Base-by-base conservation (phyloP, 2,888 invertebrate species). In the Crocallis elinguaria region DNA sequence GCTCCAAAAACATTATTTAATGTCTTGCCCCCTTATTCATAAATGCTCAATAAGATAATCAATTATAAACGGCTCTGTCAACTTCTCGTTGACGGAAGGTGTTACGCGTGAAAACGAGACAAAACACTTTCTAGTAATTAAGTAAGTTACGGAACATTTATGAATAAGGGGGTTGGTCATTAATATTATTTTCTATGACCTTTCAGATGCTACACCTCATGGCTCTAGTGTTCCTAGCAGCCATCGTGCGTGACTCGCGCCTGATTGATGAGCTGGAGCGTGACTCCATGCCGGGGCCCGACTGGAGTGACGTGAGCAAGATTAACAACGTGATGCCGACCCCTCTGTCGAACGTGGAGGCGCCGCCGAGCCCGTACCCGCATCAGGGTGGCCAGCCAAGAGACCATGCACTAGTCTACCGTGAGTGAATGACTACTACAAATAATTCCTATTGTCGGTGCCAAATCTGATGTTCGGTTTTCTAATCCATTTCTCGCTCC, bases 241-340 rank as follows among this genome's bases (percentile, higher is more conserved):
- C 95, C 37, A 93, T 96, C 43, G 93, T 96, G 77, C 93, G 95
- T 39, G 95, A 96, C 78, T 95, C 96, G 16, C 93, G 94, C 38
- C 92, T 95, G 65, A 88, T 95, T 69, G 92, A 93, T 45, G 93
- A 94, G 64, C 78, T 94, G 53, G 93, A 93, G 64, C 84, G 89
- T 0, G 93, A 93, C 60, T 86, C 92, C 0, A 84, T 91, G 3
- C 79, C 86, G 0, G 69, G 89, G 0, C 72, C 81, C 0, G 82
- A 84, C 55, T 86, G 82, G 85, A 71, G 79, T 33, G 86, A 88
- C 39, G 78, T 86, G 13, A 83, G 84, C 3, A 88, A 86, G 23
- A 57, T 67, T n/a, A 75, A 67, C 39, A 73, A 77, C 57, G 85
- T 87, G 19, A 81, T 95, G 74, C 95, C 95, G 4, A 96, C 96